Conservation (phyloP, 30 jellyfish, hydroid and myxozoan species). For the Hydractinia echinata region DNA sequence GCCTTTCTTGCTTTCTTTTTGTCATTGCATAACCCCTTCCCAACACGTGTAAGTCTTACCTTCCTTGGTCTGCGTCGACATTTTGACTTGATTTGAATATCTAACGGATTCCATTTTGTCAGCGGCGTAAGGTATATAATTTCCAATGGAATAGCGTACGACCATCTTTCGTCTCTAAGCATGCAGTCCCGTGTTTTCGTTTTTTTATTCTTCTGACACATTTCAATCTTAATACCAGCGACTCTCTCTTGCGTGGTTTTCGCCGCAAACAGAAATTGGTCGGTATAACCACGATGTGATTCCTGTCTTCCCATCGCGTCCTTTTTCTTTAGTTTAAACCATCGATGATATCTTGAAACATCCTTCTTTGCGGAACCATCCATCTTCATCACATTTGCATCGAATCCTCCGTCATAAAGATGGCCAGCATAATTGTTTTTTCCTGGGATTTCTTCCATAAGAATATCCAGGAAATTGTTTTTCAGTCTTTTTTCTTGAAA, state of each 20-base stretch:
- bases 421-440: slow-evolving; percentile 70
- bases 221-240: slow-evolving; percentile 32
- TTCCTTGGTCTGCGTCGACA: background rate
- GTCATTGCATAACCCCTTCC: slow-evolving; percentile 52
- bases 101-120: slow-evolving; percentile 76
- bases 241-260: slow-evolving; percentile 73
- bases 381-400: slow-evolving; percentile 40
- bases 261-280: slow-evolving; percentile 61
- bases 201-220: slow-evolving; percentile 19
- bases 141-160: slow-evolving; percentile 92
- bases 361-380: slow-evolving; percentile 43
- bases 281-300: slow-evolving; percentile 52
- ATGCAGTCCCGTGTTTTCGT: slow-evolving; percentile 38
- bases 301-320: slow-evolving; percentile 21
- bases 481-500: background rate
- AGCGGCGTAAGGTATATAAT: slow-evolving; percentile 83
- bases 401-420: slow-evolving; percentile 60
- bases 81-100: slow-evolving; percentile 37
- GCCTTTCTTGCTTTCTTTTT: slow-evolving; percentile 34
- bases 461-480: slow-evolving; percentile 52
- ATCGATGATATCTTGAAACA: slow-evolving; percentile 70
- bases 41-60: slow-evolving; percentile 36
- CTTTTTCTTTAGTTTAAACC: slow-evolving; percentile 26
- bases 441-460: slow-evolving; percentile 91
- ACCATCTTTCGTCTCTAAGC: slow-evolving; percentile 57